These are phyloP conservation scores for Aldabrachelys gigantea DNA, from an alignment of 2,113 vertebrate species.

Conservation along the genomic window DNA sequence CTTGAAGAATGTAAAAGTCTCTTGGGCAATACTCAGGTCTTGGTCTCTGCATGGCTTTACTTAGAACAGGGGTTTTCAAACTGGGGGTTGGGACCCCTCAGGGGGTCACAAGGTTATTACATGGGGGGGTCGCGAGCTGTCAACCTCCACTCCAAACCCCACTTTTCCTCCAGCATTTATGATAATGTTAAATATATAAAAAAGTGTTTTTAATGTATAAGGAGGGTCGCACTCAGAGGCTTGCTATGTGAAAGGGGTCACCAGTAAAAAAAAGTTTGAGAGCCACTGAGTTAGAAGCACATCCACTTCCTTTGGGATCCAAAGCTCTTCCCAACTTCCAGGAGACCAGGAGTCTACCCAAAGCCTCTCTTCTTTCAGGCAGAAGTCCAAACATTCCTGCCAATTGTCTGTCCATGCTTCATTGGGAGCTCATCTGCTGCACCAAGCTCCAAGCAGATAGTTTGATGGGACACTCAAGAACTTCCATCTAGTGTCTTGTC, in stretches of 20 bases:
- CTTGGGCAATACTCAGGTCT: background rate
- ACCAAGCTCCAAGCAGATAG: background rate
- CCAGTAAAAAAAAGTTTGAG: no score
- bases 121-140: no score
- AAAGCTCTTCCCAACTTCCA: background rate
- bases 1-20: background rate
- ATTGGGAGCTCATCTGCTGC: background rate
- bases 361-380: background rate
- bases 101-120: no score
- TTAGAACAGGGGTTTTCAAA: background rate
- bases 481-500: background rate
- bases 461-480: background rate
- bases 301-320: background rate
- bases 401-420: background rate
- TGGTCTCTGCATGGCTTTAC: background rate
- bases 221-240: no score
- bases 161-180: no score
- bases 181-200: no score
- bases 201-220: no score
- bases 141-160: no score
- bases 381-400: background rate
- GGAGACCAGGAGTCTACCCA: background rate
- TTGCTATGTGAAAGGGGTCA: no score
- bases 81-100: no score
- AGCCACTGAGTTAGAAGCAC: background rate